These are phyloP conservation scores for Mythimna vitellina DNA, from an alignment of 2,888 invertebrate genomes.

Conservation along the genomic window DNA sequence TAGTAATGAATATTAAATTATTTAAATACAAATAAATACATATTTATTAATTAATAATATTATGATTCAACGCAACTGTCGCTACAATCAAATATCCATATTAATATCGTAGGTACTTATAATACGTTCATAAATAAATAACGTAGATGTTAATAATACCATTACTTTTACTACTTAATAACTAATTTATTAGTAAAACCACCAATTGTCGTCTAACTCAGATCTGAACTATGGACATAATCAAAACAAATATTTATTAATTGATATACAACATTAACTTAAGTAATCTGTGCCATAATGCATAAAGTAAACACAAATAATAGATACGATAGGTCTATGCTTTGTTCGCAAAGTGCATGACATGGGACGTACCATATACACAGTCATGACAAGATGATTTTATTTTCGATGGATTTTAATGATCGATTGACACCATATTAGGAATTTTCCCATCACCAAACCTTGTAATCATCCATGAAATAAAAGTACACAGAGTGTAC, in stretches of 20 bases:
- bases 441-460: slow-evolving; percentile 33
- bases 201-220: slow-evolving; percentile 40
- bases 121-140: slow-evolving; percentile 27
- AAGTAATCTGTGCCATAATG: slow-evolving; percentile 18
- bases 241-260: slow-evolving; percentile 37
- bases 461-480: slow-evolving; percentile 1
- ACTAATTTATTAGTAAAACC: slow-evolving; percentile 60
- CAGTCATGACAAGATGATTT: neutral
- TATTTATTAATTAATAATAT: slow-evolving; percentile 26
- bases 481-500: slow-evolving; percentile 27
- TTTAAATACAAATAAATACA: slow-evolving; percentile 40
- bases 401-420: neutral
- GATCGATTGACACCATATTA: slow-evolving; percentile 8
- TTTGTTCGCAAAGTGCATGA: slow-evolving; percentile 6
- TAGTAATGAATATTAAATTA: slow-evolving; percentile 44
- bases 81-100: neutral
- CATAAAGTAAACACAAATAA: slow-evolving; percentile 16
- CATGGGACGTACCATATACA: neutral
- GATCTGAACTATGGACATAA: slow-evolving; percentile 50
- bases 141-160: slow-evolving; percentile 46
- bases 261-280: slow-evolving; percentile 32
- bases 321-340: slow-evolving; percentile 21
- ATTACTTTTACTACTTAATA: slow-evolving; percentile 56
- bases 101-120: slow-evolving; percentile 5
- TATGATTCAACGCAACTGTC: slow-evolving; percentile 10